Base-by-base conservation (phyloP, 2,888 invertebrate genomes). In the Allolobophora icterica region DNA sequence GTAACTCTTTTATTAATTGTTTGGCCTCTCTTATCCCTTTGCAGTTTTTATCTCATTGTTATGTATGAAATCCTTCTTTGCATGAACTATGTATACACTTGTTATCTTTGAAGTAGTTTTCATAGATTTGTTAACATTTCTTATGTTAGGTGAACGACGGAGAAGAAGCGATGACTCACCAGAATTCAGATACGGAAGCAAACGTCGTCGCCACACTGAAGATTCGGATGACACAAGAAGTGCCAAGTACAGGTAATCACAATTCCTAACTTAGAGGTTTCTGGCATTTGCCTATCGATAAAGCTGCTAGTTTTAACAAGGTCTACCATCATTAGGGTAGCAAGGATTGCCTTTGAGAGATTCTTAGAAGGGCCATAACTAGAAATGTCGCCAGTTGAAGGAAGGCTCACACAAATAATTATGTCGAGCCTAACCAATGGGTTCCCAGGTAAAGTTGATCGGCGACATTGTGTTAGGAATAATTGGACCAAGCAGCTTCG, bases 121-220 rank as follows among this genome's bases (percentile, higher is more conserved):
- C n/a, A 11, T 71, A 17, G n/a, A 71, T n/a, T 71, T n/a, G 11
- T n/a, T 30, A 71, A n/a, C 1, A n/a, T 71, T 71, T 71, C 30
- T n/a, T 30, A 21, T 35, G 87, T 34, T 38, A 35, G 87, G 35
- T 24, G 87, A 87, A 35, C 87, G 87, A 35, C 87, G 87, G 35
- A 87, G 87, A 87, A 87, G 87, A 35, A 87, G 38, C 35, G 87
- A 87, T 38, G 87, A 87, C 24, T 87, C 87, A 38, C 87, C 87
- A 17, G 87, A 87, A 87, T 8, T 87, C 11, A 87, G 87, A 87
- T 87, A 24, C 19, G 35, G 35, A 35, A 24, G 38, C 87, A 87
- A 87, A 24, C 87, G 87, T 38, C 87, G 87, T 1, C 87, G 87
- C 38, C 87, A 87, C n/a, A 38, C 35, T 0, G 87, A 87, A 21